Base-by-base conservation (phyloP, 2,113 vertebrate species). In the Cebus imitator region DNA sequence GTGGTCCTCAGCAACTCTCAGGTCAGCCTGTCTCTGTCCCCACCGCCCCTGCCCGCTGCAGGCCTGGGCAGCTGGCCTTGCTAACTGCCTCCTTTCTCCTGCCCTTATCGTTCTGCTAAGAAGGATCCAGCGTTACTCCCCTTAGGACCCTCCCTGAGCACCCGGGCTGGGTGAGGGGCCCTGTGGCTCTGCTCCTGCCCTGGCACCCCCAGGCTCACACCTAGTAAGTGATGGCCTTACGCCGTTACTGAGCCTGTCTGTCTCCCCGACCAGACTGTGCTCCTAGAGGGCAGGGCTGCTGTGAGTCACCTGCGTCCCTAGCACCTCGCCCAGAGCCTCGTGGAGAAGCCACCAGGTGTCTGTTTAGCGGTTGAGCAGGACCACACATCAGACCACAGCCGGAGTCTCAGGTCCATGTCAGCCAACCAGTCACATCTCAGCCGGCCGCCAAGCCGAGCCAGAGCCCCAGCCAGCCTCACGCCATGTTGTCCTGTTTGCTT, bases 1-100 rank as follows among this genome's bases (percentile, higher is more conserved):
- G 18, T 0, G 2, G 10, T 35, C 12, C 37, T 21, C 16, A 20
- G 5, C 18, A 1, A 11, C 32, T n/a, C 6, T 45, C 50, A 16
- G 37, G 14, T 12, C 37, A 0, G 6, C 3, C 30, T 14, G 9
- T 52, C 37, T 30, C 7, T 8, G 81, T 55, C 35, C 45, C 37
- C 23, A 0, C 40, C 1, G 0, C 55, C 1, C 4, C 45, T 1
- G 2, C 4, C 55, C 32, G 3, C 50, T 6, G 16, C 55, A 43
- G 83, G 37, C 37, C 73, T 66, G 6, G 32, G 30, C 18, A 52
- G 37, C 76, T 2, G 0, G 45, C 43, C 58, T 43, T 5, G 16
- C 37, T 27, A 16, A 52, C 78, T 10, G 13, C 58, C 25, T 17
- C 64, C 66, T n/a, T 79, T 45, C 45, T 50, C 30, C 17, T 50